Conservation (phyloP, 1,140 invertebrate species). For the Pogonomyrmex californicus region DNA sequence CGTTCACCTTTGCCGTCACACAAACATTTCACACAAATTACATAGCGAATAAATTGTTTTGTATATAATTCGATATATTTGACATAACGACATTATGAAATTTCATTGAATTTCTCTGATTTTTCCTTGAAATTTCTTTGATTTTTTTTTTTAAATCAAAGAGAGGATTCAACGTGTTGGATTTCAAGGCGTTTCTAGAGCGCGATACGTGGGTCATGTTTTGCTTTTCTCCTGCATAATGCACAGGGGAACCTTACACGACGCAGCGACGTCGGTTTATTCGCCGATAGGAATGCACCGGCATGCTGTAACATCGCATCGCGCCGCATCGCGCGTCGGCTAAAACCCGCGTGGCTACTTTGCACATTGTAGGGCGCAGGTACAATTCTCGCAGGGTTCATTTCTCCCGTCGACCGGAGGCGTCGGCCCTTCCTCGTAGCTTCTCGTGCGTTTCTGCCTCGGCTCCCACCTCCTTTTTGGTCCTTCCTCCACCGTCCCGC, state of each 20-base stretch:
- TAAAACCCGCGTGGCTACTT: slow-evolving; percentile 60
- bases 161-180: neutral
- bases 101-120: neutral
- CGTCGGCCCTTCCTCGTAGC: slow-evolving; percentile 59
- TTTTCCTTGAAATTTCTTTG: too few species aligned
- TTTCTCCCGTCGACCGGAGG: slow-evolving; percentile 58
- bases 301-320: slow-evolving; percentile 39
- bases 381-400: slow-evolving; percentile 58
- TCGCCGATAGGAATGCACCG: slow-evolving; percentile 35
- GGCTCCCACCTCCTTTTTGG: slow-evolving; percentile 38
- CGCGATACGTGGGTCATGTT: neutral
- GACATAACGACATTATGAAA: neutral
- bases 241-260: neutral
- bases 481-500: slow-evolving; percentile 48
- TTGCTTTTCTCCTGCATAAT: slow-evolving; percentile 1
- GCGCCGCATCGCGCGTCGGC: slow-evolving; percentile 34
- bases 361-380: slow-evolving; percentile 61
- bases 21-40: neutral
- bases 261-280: slow-evolving; percentile 14
- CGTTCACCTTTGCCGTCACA: neutral
- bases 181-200: neutral
- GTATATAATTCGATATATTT: neutral
- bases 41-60: neutral
- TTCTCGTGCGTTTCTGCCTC: slow-evolving; percentile 55
- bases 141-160: neutral